Evolutionary conservation across 2,888 invertebrate species (phyloP), one percentile per base, ranked within the genome.

Genomic region (Melikaiella ostensackeni): DNA sequence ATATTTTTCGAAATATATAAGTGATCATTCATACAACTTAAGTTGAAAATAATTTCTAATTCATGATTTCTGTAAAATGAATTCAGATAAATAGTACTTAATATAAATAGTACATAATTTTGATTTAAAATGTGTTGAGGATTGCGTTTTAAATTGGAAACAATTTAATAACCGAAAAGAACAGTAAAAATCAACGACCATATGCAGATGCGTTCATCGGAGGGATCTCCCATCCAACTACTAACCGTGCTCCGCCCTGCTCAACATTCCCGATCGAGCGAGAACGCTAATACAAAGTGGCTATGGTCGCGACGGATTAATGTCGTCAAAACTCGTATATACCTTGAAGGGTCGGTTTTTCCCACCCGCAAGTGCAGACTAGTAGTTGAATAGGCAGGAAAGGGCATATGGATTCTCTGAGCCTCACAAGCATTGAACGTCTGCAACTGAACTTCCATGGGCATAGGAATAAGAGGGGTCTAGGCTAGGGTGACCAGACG

Each of bases 171-270:
- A n/a, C 9, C n/a, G n/a, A n/a, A n/a, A n/a, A n/a, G 8, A 5
- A 33, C 19, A 30, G n/a, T 30, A 70, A 70, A 70, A 70, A 50
- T 50, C 70, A 70, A 70, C 70, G 70, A 70, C 70, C 70, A 70
- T 30, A 27, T 70, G 70, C 70, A 70, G n/a, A 50, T 9, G 70
- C 50, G 27, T 70, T 70, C 70, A 50, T 50, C 46, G 70, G 70
- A 6, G 70, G 70, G 8, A 6, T 9, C 57, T 57, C 46, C 70
- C 70, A 50, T 50, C 70, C 50, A 70, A 70, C 27, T 70, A 70
- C 70, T 70, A 70, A 30, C 70, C 70, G 50, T 70, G 70, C 70
- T 7, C 42, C 46, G 16, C 70, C 46, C 11, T 70, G 70, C 70
- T 70, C 19, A 70, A 70, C 70, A 27, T 11, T n/a, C 70, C 8